Evolutionary conservation across 2,888 invertebrate genomes (phyloP), one percentile per base, ranked within the genome.

Genomic region (Drosophila maculinotata): DNA sequence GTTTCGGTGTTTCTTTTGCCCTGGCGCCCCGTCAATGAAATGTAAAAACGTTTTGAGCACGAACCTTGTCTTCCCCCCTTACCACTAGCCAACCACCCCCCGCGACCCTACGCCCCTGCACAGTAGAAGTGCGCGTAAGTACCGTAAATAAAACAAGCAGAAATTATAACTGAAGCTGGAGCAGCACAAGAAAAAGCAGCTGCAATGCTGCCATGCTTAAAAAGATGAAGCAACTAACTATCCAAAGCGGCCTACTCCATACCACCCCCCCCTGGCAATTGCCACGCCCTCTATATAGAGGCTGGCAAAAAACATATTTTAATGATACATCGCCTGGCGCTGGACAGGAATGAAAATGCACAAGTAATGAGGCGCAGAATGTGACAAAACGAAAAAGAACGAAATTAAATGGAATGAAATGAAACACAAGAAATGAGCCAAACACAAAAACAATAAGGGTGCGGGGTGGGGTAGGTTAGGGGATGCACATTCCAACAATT

Each of bases 1-100:
- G 41, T 62, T 63, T 68, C 42, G 49, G 44, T 71, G 53, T 58
- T 72, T 64, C 64, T 69, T 63, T 57, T 57, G 53, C 45, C 56
- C 69, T 59, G 73, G 51, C 72, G 73, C 72, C 64, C 62, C 74
- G 76, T 85, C 83, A 74, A 85, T 83, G 80, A 82, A 78, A 82
- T 82, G 86, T 80, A 83, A 83, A 83, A 83, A 82, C 83, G 83
- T 83, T 83, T 83, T 83, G 76, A 83, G 83, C 83, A 83, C 83
- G 83, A 83, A 85, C 83, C 76, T 74, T 85, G 82, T 71, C 70
- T 73, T 44, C 14, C 25, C 3, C 23, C 30, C 35, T 2, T 0
- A 25, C 47, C 14, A 7, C 9, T n/a, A 7, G 10, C 10, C 2
- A 7, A 1, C 0, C 28, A 1, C 30, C n/a, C n/a, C n/a, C n/a